Evolutionary conservation across 2,888 invertebrate species (phyloP), one percentile per base, ranked within the genome.

Genomic region (Euproctis similis): DNA sequence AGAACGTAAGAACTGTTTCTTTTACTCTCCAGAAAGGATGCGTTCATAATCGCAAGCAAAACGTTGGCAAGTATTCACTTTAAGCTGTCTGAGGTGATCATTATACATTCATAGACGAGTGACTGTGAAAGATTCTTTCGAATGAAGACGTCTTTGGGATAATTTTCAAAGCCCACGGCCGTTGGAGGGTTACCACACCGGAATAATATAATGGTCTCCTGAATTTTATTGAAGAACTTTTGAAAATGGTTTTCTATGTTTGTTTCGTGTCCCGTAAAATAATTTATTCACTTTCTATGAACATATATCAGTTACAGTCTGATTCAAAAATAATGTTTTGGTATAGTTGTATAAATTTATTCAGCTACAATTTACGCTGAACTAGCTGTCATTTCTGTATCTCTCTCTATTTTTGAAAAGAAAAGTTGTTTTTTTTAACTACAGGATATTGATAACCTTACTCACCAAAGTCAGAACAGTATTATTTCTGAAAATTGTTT

Each of bases 31-130:
- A 28, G 30, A 20, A 23, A 29, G 11, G n/a, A 24, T 36, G 36
- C 34, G 7, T 26, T 37, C 16, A 28, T 35, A 43, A 46, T 43
- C 31, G 37, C 23, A 31, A 43, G 34, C 23, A 46, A 46, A 49
- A 44, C 34, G 36, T 30, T 39, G 33, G 39, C 46, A 46, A 39
- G 39, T 46, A 46, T 36, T 46, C 35, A 29, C 37, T 48, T 48
- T 36, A 34, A 43, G 36, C 23, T 20, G 34, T 21, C 26, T 28
- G 38, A 44, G 44, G 44, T 49, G 58, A 75, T 78, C 81, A 77
- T 81, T 81, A 81, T 78, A 80, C 63, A 72, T 77, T 81, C 70
- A 80, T 75, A 75, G 71, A 51, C 66, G 77, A 69, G 50, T 73
- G 76, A 41, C 55, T 67, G 53, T 59, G 65, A 71, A 71, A 71